Conservation (phyloP, 1,140 invertebrate genomes). For the Bacillus rossius region DNA sequence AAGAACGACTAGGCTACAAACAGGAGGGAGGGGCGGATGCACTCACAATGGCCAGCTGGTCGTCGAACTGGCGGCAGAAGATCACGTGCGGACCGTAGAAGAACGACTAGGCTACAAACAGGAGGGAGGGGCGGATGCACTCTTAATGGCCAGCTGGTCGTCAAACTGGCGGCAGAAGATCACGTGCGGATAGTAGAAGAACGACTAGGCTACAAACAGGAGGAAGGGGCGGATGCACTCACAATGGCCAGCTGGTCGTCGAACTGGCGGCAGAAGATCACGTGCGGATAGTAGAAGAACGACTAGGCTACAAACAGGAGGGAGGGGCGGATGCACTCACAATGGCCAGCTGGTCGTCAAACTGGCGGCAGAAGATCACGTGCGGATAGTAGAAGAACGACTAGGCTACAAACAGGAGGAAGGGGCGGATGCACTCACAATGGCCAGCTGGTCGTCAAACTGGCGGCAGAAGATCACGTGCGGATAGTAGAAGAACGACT, state of each 20-base stretch:
- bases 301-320: conserved; percentile 62
- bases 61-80: too few species aligned
- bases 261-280: conserved; percentile 64
- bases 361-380: conserved; percentile 65
- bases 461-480: conserved; percentile 70
- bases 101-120: too few species aligned
- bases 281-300: conserved; percentile 65
- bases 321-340: conserved; percentile 43
- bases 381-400: conserved; percentile 67
- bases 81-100: too few species aligned
- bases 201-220: conserved; percentile 62
- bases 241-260: conserved; percentile 63
- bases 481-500: conserved; percentile 62
- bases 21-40: too few species aligned
- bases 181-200: conserved; percentile 66
- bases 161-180: conserved; percentile 65
- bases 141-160: conserved; percentile 60
- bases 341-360: conserved; percentile 59
- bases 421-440: conserved; percentile 60
- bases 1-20: too few species aligned
- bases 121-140: conserved; percentile 25
- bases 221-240: conserved; percentile 61
- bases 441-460: conserved; percentile 57
- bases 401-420: conserved; percentile 65
- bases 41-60: too few species aligned